A percentile compares a stretch with the other conserved stretches of the same genome.
These are phyloP conservation scores for Apis laboriosa DNA, from an alignment of 1,140 invertebrate genomes.

Conservation along the genomic window DNA sequence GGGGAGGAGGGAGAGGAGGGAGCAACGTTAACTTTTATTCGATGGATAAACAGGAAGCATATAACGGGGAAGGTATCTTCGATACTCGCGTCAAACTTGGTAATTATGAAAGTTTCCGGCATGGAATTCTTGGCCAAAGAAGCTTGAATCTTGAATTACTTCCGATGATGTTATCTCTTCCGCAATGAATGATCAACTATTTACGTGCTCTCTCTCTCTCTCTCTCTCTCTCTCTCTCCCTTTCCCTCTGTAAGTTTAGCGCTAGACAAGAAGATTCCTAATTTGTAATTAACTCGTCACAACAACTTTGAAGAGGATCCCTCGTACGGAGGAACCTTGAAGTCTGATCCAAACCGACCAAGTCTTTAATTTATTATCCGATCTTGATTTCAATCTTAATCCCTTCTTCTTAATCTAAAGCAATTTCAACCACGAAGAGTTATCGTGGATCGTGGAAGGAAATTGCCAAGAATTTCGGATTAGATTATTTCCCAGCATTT, in stretches of 20 bases:
- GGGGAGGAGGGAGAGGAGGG: too few species aligned
- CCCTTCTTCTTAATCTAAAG: background rate
- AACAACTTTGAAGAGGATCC: background rate
- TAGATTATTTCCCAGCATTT: background rate
- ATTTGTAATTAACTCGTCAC: constrained; percentile 16
- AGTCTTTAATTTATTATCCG: constrained; percentile 1
- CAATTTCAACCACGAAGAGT: too few species aligned
- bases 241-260: background rate
- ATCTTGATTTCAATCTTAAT: background rate
- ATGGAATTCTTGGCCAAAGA: constrained; percentile 55
- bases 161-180: constrained; percentile 31
- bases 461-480: background rate
- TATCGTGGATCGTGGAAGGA: background rate
- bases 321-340: background rate
- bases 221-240: too few species aligned
- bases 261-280: background rate
- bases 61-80: background rate
- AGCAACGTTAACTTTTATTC: background rate
- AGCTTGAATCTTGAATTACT: constrained; percentile 46
- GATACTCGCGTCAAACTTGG: constrained; percentile 49
- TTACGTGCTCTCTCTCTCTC: constrained; percentile 19
- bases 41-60: background rate
- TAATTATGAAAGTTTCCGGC: constrained; percentile 66
- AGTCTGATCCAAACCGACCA: background rate
- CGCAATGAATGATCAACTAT: constrained; percentile 17